Percentiles rank a stretch among this genome's conserved stretches.
Conservation (phyloP, 1,140 invertebrate genomes). For the Eriosoma lanigerum region DNA sequence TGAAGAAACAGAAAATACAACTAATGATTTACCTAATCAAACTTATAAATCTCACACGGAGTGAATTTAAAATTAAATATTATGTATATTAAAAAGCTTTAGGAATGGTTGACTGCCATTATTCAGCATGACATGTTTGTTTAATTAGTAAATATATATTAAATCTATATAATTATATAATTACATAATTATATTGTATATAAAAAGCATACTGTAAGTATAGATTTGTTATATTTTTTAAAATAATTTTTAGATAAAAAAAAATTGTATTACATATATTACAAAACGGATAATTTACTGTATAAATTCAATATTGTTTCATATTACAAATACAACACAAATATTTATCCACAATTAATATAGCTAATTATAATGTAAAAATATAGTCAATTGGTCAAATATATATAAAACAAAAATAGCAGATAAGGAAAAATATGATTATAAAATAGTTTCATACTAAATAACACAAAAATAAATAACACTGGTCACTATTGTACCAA, state of each 20-base stretch:
- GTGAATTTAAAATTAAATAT: background rate
- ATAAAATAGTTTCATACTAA: background rate
- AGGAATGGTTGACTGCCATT: conserved; percentile 9
- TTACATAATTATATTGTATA: too few species aligned
- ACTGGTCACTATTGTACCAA: background rate
- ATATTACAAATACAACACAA: background rate
- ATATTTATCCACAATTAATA: background rate
- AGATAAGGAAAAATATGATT: background rate
- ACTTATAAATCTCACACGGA: background rate
- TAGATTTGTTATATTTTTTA: background rate
- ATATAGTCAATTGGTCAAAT: conserved; percentile 1
- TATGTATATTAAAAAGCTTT: background rate
- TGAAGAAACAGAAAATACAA: conserved; percentile 15
- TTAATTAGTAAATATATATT: background rate
- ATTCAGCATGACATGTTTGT: background rate
- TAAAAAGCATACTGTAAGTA: too few species aligned
- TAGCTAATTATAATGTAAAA: background rate
- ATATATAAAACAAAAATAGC: background rate
- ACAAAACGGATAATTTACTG: background rate
- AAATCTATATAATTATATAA: background rate
- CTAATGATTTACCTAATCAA: conserved; percentile 22
- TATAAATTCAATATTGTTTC: background rate
- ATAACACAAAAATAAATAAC: background rate
- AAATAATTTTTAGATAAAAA: background rate
- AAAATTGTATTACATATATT: conserved; percentile 3